Conservation (phyloP, 1,140 invertebrate species). For the Bilobella aurantiaca region DNA sequence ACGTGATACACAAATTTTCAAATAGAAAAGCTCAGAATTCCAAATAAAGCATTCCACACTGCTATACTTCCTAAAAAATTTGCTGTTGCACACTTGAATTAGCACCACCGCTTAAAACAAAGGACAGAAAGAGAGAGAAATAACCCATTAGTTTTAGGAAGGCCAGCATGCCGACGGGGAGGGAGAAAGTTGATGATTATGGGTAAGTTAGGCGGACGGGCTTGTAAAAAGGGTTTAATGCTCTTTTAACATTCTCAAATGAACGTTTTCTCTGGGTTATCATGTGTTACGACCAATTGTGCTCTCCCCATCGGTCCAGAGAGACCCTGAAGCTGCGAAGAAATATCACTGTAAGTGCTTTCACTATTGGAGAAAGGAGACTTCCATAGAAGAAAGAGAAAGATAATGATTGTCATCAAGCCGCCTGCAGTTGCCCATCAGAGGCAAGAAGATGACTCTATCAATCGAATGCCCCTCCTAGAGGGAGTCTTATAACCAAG, state of each 20-base stretch:
- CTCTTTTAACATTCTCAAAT: background rate
- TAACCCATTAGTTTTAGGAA: background rate
- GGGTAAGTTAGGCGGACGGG: background rate
- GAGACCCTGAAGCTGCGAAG: slow-evolving; percentile 8
- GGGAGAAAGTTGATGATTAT: background rate
- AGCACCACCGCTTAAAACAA: background rate
- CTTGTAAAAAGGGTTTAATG: background rate
- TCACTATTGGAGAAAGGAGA: slow-evolving; percentile 29
- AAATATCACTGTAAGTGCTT: background rate
- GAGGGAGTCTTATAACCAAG: too few relatives aligned
- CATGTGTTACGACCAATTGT: slow-evolving; percentile 32
- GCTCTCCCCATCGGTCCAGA: slow-evolving; percentile 20
- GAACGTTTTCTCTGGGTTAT: slow-evolving; percentile 10
- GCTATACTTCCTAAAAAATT: too few relatives aligned
- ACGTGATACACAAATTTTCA: too few relatives aligned
- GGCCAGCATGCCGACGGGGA: too few relatives aligned
- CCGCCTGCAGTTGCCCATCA: background rate
- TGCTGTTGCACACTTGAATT: too few relatives aligned
- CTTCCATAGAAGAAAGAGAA: background rate
- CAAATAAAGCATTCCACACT: too few relatives aligned
- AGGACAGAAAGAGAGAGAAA: background rate
- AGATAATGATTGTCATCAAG: slow-evolving; percentile 35
- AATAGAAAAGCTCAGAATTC: too few relatives aligned
- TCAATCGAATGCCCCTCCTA: too few relatives aligned
- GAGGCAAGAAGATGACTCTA: slow-evolving; percentile 24